phyloP scores from a whole-genome alignment of 2,797 vertebrate species.

The Vireo griseus region DNA sequence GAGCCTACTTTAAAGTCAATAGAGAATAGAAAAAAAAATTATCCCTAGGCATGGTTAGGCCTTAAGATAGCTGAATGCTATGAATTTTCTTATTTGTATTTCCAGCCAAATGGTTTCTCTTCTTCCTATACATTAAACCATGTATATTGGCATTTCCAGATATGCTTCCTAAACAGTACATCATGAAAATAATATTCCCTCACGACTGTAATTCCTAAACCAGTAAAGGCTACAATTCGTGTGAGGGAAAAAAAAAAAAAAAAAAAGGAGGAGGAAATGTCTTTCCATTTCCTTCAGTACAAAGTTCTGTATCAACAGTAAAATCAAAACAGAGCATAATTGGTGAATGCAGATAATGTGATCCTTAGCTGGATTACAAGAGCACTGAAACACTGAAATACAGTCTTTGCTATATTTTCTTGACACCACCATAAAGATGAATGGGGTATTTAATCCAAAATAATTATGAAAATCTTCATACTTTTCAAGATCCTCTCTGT shows the following conservation, averaged over 20 bases:
- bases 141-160: neutral
- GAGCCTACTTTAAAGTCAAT: neutral
- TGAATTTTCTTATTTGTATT: neutral
- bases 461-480: neutral
- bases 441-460: neutral
- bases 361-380: neutral
- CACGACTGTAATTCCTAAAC: neutral
- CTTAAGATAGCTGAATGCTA: neutral
- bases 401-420: neutral
- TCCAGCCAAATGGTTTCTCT: neutral
- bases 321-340: neutral
- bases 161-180: neutral
- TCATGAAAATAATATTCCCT: neutral
- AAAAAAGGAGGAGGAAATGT: fast-evolving
- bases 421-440: neutral
- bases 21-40: neutral
- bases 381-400: neutral
- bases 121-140: neutral
- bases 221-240: neutral
- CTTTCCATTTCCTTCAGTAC: neutral
- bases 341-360: neutral
- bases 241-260: fast-evolving
- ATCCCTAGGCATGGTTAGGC: neutral
- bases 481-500: neutral
- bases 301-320: neutral